Evolutionary conservation across 2,113 vertebrate species (phyloP).

Genomic region (Otocyon megalotis): DNA sequence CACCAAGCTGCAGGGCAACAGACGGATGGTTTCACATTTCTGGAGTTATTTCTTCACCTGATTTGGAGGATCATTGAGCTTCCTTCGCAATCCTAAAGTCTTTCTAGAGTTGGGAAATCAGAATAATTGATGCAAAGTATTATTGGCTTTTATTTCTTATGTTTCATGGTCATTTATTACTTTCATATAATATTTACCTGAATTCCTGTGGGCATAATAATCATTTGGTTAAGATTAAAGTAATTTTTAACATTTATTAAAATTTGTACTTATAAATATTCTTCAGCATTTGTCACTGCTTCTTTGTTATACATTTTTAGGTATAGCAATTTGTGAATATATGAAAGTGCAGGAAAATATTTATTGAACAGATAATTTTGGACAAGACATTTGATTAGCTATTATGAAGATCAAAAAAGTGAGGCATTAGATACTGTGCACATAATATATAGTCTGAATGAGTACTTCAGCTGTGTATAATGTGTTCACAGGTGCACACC

Average conservation of each 20-base stretch:
- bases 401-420: not conserved
- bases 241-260: constrained; percentile 4
- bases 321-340: not conserved
- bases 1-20: not conserved
- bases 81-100: not conserved
- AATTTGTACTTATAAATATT: not conserved
- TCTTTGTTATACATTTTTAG: not conserved
- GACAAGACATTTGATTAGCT: not conserved
- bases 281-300: not conserved
- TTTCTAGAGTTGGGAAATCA: not conserved
- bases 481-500: rapidly evolving
- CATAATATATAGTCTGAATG: not conserved
- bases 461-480: not conserved
- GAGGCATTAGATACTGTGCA: not conserved
- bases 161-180: not conserved
- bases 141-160: not conserved
- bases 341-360: not conserved
- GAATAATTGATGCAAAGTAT: not conserved
- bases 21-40: not conserved
- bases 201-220: not conserved
- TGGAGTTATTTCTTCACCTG: not conserved
- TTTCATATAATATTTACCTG: not conserved
- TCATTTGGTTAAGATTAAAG: not conserved
- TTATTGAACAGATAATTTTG: not conserved
- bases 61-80: not conserved